These are phyloP conservation scores for Liolophura sinensis DNA, from an alignment of 1,140 invertebrate genomes.

Conservation along the genomic window DNA sequence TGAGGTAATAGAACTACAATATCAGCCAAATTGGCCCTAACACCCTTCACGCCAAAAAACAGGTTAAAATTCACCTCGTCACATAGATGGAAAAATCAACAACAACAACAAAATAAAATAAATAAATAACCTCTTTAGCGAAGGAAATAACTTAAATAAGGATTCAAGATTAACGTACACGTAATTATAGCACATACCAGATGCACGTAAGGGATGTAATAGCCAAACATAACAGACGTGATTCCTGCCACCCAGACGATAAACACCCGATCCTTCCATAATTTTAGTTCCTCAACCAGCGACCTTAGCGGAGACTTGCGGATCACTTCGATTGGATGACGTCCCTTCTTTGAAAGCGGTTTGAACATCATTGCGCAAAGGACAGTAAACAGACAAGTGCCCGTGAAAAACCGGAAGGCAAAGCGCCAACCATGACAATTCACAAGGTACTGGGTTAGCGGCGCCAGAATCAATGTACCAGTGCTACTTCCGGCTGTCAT, in stretches of 20 bases:
- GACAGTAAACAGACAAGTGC: conserved; percentile 16
- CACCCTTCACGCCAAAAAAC: no score
- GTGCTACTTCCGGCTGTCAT: conserved; percentile 44
- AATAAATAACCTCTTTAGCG: no score
- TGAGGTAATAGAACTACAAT: no score
- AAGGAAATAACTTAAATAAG: no score
- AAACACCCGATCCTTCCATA: conserved; percentile 48
- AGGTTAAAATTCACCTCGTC: no score
- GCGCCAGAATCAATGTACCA: conserved; percentile 41
- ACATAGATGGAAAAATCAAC: no score
- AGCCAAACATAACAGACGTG: conserved; percentile 43
- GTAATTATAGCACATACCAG: conserved; percentile 28
- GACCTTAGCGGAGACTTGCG: conserved; percentile 22
- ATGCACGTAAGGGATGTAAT: conserved; percentile 46
- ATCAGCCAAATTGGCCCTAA: no score
- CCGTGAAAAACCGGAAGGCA: conserved; percentile 30
- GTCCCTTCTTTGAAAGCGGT: conserved; percentile 5
- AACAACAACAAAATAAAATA: no score
- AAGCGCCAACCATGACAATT: conserved; percentile 39
- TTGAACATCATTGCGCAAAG: conserved; percentile 20
- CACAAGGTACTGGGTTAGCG: conserved; percentile 36
- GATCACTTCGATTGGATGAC: conserved; percentile 17
- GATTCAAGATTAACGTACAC: no score
- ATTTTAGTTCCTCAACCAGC: conserved; percentile 33
- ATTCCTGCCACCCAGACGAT: conserved; percentile 37